Percentiles rank a stretch among this genome's conserved stretches.
phyloP scores from a whole-genome alignment of 2,113 vertebrate genomes.

The Pica pica region DNA sequence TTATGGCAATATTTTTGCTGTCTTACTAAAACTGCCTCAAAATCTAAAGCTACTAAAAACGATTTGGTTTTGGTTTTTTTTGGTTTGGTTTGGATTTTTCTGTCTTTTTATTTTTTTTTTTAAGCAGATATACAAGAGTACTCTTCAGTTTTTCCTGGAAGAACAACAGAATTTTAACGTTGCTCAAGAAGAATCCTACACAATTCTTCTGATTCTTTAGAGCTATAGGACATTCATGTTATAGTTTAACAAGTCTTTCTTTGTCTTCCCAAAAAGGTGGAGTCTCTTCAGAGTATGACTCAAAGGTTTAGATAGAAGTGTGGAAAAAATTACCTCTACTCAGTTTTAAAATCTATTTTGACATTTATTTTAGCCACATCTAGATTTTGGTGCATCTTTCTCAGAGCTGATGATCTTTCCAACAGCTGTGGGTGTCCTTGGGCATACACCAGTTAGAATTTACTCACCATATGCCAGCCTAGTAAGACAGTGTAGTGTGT shows the following conservation, averaged over 20 bases:
- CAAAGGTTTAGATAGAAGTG: neutral
- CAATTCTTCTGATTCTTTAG: neutral
- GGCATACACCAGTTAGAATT: neutral
- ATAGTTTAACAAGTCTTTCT: neutral
- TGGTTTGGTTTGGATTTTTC: neutral
- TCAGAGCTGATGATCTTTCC: neutral
- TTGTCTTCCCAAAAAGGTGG: neutral
- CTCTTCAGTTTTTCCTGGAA: neutral
- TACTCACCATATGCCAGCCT: neutral
- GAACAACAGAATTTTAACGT: neutral
- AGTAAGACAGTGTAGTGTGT: neutral
- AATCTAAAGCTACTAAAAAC: neutral
- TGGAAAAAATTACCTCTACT: neutral
- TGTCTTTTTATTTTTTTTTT: neutral
- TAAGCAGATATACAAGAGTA: neutral
- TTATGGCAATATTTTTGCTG: neutral
- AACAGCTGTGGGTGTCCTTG: neutral
- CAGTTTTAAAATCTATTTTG: neutral
- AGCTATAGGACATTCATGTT: neutral
- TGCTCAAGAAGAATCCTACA: fast-evolving
- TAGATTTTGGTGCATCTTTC: neutral
- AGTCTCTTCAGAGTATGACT: neutral
- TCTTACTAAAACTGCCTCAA: neutral
- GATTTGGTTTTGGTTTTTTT: neutral
- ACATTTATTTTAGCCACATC: neutral